Evolutionary conservation across 2,113 vertebrate genomes (phyloP).

Genomic region (Alaudala cheleensis): DNA sequence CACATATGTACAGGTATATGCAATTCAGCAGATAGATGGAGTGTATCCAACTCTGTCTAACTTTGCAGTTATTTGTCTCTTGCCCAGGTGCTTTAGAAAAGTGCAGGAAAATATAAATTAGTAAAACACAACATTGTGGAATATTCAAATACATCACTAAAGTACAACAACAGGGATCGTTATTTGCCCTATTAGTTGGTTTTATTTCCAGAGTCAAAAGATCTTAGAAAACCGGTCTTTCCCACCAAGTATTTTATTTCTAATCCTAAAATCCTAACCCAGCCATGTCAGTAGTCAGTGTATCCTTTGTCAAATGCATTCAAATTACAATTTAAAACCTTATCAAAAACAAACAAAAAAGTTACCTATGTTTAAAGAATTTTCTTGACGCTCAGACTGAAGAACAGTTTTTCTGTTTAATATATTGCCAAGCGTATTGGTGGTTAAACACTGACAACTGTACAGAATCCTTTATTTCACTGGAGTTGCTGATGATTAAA

Average conservation of each 20-base stretch:
- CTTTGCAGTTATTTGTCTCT: neutral
- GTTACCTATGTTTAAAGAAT: neutral
- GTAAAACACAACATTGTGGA: neutral
- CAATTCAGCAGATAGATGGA: neutral
- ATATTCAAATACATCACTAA: neutral
- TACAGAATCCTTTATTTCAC: conserved; percentile 76
- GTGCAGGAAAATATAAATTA: neutral
- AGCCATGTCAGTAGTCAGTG: neutral
- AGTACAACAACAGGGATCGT: rapidly evolving
- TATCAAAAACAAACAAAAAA: neutral
- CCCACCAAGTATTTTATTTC: neutral
- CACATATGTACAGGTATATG: rapidly evolving
- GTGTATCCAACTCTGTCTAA: neutral
- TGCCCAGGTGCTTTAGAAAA: neutral
- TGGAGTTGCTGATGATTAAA: conserved; percentile 79
- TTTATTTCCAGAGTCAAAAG: neutral
- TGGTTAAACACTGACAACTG: conserved; percentile 78
- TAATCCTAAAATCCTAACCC: neutral
- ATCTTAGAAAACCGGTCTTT: neutral
- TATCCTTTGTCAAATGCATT: neutral
- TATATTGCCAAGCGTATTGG: conserved; percentile 75
- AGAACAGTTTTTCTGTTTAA: conserved; percentile 79
- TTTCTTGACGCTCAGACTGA: conserved; percentile 82
- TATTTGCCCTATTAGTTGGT: neutral
- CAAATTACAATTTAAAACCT: neutral